Percentiles rank a stretch among this genome's conserved stretches.
Evolutionary conservation across 2,113 vertebrate species (phyloP).

Genomic region (Chascanopsetta lugubris): DNA sequence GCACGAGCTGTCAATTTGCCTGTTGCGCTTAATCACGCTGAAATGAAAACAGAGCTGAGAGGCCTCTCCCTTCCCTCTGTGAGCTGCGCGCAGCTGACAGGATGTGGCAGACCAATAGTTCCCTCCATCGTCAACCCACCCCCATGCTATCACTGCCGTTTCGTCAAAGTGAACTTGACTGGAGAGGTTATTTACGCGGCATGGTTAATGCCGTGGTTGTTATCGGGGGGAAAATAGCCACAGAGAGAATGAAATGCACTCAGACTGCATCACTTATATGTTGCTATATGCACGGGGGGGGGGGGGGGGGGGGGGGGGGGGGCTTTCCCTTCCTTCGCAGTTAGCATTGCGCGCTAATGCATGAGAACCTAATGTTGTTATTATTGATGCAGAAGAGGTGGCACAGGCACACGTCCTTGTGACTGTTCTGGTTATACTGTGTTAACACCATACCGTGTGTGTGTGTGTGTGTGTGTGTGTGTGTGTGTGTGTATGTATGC

Average conservation of each 20-base stretch:
- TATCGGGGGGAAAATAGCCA: constrained; percentile 49
- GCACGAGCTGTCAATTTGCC: neutral
- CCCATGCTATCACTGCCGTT: neutral
- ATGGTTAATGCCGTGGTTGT: constrained; percentile 20
- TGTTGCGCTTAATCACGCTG: neutral
- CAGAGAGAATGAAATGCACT: constrained; percentile 34
- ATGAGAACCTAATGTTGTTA: constrained; percentile 46
- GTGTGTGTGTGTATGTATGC: constrained; percentile 28
- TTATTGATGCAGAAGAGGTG: constrained; percentile 56
- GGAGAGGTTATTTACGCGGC: constrained; percentile 1
- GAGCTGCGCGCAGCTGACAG: constrained; percentile 29
- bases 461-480: constrained; percentile 24
- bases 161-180: neutral
- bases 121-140: neutral
- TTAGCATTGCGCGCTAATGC: constrained; percentile 32
- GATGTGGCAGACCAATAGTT: constrained; percentile 37
- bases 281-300: constrained; percentile 3
- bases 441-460: constrained; percentile 13
- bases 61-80: neutral
- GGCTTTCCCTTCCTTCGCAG: too few species aligned
- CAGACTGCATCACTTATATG: constrained; percentile 11
- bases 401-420: constrained; percentile 15
- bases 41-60: constrained; percentile 2
- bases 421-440: constrained; percentile 40
- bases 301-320: too few species aligned